Evolutionary conservation across 2,888 invertebrate genomes (phyloP).

Genomic region (Tetanocera ferruginea): DNA sequence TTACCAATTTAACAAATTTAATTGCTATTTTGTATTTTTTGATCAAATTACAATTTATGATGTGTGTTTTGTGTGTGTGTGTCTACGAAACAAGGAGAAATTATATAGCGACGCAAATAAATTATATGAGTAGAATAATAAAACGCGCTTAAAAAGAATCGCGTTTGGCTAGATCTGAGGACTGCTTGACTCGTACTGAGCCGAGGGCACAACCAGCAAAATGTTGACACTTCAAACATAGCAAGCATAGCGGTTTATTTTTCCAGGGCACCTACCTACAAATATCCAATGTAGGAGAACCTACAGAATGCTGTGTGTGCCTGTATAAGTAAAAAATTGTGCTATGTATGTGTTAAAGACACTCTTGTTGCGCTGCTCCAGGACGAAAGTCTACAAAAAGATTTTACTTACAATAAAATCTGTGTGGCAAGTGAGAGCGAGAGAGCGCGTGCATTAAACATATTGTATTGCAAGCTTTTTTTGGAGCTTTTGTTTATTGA

Average conservation of each 20-base stretch:
- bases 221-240: slow-evolving; percentile 57
- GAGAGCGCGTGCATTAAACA: background rate
- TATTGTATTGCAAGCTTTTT: too few species aligned
- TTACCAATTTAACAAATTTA: background rate
- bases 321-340: background rate
- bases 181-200: slow-evolving; percentile 70
- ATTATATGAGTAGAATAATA: slow-evolving; percentile 71
- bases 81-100: slow-evolving; percentile 69
- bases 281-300: slow-evolving; percentile 24
- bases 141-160: slow-evolving; percentile 71
- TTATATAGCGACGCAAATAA: slow-evolving; percentile 71
- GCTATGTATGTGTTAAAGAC: background rate
- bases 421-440: background rate
- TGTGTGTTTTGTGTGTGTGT: slow-evolving; percentile 53
- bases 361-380: slow-evolving; percentile 4
- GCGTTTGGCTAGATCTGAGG: slow-evolving; percentile 70
- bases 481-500: too few species aligned
- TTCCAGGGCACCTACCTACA: slow-evolving; percentile 34
- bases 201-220: slow-evolving; percentile 58
- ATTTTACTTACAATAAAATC: background rate
- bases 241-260: slow-evolving; percentile 29
- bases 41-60: slow-evolving; percentile 18
- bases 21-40: background rate
- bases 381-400: slow-evolving; percentile 3
- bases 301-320: background rate